These are phyloP conservation scores for Allacma fusca DNA, from an alignment of 2,888 invertebrate species.

Conservation along the genomic window DNA sequence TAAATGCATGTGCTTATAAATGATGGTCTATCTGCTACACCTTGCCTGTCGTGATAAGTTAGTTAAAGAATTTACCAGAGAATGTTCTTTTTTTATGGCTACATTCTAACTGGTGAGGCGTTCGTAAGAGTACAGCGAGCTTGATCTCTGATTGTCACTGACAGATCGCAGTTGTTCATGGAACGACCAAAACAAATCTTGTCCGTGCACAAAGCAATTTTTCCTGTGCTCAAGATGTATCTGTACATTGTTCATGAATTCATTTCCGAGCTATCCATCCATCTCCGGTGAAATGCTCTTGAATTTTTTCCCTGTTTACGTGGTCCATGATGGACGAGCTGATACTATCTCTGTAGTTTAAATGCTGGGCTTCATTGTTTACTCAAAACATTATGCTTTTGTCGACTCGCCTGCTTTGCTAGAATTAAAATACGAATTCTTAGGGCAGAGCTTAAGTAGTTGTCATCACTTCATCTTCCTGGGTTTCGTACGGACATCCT, in stretches of 20 bases:
- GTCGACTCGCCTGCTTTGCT: background rate
- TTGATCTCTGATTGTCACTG: constrained; percentile 30
- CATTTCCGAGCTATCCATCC: constrained; percentile 6
- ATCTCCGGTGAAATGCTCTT: constrained; percentile 1
- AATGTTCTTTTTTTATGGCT: no score
- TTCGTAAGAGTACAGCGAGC: background rate
- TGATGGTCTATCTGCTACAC: no score
- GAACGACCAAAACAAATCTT: constrained; percentile 30
- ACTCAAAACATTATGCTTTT: background rate
- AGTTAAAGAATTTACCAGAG: no score
- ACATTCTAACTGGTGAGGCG: background rate
- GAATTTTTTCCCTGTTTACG: constrained; percentile 32
- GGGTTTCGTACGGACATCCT: background rate
- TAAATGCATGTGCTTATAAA: no score
- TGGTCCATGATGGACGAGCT: constrained; percentile 25
- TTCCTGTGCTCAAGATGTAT: background rate
- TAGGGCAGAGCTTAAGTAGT: background rate
- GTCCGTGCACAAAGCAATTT: constrained; percentile 25
- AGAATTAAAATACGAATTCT: background rate
- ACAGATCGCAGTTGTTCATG: constrained; percentile 16
- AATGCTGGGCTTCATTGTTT: background rate
- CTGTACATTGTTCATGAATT: constrained; percentile 16
- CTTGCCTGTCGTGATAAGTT: no score
- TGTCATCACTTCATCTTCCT: constrained; percentile 7
- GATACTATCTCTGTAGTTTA: constrained; percentile 28